A percentile compares a stretch with the other conserved stretches of the same genome.
Evolutionary conservation across 2,888 invertebrate species (phyloP).

Genomic region (Thumatha senex): DNA sequence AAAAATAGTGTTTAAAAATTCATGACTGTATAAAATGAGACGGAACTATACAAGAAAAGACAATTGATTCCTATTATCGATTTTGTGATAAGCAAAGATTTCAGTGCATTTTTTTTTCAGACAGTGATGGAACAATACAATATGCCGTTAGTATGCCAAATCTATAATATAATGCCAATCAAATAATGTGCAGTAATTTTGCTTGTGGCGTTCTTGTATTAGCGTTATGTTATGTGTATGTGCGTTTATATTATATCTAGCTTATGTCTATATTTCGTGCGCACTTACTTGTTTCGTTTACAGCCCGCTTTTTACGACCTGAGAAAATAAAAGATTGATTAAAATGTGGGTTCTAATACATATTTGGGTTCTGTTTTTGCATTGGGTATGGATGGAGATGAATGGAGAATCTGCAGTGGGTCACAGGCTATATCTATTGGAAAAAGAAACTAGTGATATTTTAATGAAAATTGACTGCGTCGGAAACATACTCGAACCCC

Average conservation of each 20-base stretch:
- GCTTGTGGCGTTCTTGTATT: conserved; percentile 27
- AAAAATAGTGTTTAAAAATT: too few relatives aligned
- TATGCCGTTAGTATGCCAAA: conserved; percentile 33
- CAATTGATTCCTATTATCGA: too few relatives aligned
- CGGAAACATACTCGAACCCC: too few relatives aligned
- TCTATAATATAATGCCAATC: conserved; percentile 8
- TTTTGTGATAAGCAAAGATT: neutral
- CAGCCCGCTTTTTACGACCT: conserved; percentile 57
- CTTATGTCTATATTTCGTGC: neutral
- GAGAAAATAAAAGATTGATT: conserved; percentile 1
- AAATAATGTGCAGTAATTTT: conserved; percentile 21
- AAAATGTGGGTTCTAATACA: neutral
- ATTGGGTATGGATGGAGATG: too few relatives aligned
- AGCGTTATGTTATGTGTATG: conserved; percentile 42
- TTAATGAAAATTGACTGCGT: too few relatives aligned
- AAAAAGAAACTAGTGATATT: too few relatives aligned
- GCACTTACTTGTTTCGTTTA: conserved; percentile 51
- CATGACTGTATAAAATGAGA: too few relatives aligned
- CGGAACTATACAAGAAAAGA: too few relatives aligned
- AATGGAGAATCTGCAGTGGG: too few relatives aligned
- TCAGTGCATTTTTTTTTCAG: conserved; percentile 9
- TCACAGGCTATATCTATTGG: too few relatives aligned
- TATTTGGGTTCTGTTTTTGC: too few relatives aligned
- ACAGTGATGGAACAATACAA: conserved; percentile 20
- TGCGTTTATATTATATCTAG: conserved; percentile 31